Evolutionary conservation across 2,888 invertebrate genomes (phyloP).

Genomic region (Agrochola lychnidis): DNA sequence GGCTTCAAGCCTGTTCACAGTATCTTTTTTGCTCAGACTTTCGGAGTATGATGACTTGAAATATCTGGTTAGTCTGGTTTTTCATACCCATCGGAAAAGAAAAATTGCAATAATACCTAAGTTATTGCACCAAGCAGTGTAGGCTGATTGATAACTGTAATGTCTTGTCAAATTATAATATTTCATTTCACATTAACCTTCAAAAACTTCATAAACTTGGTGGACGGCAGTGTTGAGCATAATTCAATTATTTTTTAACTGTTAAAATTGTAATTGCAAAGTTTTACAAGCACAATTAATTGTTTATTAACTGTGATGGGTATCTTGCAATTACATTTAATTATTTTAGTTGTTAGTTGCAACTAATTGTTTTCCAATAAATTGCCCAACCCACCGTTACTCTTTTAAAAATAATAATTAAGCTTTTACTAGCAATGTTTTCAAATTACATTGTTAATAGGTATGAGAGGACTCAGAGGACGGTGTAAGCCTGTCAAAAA

Average conservation of each 20-base stretch:
- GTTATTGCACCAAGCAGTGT: background rate
- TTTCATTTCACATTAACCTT: background rate
- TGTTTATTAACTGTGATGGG: background rate
- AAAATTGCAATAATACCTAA: background rate
- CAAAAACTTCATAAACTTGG: background rate
- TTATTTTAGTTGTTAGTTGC: background rate
- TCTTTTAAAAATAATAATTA: background rate
- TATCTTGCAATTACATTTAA: background rate
- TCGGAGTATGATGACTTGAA: constrained; percentile 29
- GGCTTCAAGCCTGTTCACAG: constrained; percentile 10
- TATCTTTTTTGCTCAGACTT: constrained; percentile 24
- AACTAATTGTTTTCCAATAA: background rate
- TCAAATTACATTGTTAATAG: background rate
- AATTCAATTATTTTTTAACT: background rate
- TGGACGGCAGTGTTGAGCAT: background rate
- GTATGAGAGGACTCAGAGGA: background rate
- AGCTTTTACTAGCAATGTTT: background rate
- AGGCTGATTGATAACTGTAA: background rate
- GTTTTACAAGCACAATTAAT: background rate
- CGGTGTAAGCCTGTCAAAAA: background rate
- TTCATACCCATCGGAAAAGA: constrained; percentile 17
- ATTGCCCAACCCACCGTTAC: background rate
- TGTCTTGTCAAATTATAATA: background rate
- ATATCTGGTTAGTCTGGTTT: constrained; percentile 25
- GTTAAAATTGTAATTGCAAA: background rate